Base-by-base conservation (phyloP, 1,140 invertebrate species). In the Planococcus citri region DNA sequence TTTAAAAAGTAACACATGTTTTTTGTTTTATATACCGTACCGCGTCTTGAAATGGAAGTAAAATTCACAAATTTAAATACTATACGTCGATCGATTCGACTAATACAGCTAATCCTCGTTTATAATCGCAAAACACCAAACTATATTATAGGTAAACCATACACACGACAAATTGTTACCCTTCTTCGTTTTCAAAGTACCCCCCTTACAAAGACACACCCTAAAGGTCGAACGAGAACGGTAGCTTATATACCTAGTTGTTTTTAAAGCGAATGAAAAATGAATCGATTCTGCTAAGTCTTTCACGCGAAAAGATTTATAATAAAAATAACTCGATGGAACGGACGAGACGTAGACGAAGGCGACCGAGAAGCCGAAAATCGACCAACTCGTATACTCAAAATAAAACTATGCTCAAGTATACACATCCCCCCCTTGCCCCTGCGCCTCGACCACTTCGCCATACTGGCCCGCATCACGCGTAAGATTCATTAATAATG, bases 401-500 rank as follows among this genome's bases (percentile, higher is more conserved):
- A 60, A 60, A 60, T 60, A 60, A 60, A 60, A 60, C 21, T 8
- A n/a, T n/a, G 21, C 21, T 60, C 21, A n/a, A 60, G 17, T 20
- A 60, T 60, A n/a, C n/a, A 58, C 4, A 58, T 6, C 51, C 4
- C 22, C 17, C 25, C 4, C 20, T 64, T 25, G 9, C 10, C 60
- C 57, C 21, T 4, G 21, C 17, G 20, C 60, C 17, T 6, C 51
- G 3, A 20, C 51, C 3, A n/a, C n/a, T n/a, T n/a, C n/a, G n/a
- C n/a, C n/a, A n/a, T n/a, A n/a, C n/a, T n/a, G 17, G 17, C 51
- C 25, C 60, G 22, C 25, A 64, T 25, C 10, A 25, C 25, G 60
- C 25, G 21, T 64, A 64, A 64, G 60, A 64, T 64, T 64, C 60
- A 64, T 64, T 64, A 64, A 64, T 64, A 64, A 64, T 64, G 60